These are phyloP conservation scores for Zoanthus solanderi DNA, from an alignment of 92 coral and sea anemone genomes.

Conservation along the genomic window DNA sequence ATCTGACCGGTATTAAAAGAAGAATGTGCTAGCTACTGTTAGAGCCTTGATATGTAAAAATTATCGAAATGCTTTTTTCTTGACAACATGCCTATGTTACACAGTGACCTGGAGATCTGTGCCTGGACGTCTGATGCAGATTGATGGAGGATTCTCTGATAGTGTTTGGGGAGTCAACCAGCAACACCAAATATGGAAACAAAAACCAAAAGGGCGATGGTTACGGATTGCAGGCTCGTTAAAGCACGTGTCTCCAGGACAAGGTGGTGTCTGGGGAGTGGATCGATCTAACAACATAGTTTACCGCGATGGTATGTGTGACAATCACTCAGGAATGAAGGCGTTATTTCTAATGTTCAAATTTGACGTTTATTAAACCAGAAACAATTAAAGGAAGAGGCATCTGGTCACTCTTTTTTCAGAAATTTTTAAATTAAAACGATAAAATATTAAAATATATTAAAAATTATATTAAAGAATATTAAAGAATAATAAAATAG, in stretches of 20 bases:
- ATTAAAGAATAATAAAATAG: no score
- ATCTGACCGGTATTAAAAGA: no score
- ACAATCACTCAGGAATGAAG: neutral
- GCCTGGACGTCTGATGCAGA: conserved; percentile 40
- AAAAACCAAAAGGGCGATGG: conserved; percentile 19
- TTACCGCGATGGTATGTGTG: conserved; percentile 7
- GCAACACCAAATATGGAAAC: conserved; percentile 15
- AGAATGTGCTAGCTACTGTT: no score
- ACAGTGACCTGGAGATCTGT: conserved; percentile 21
- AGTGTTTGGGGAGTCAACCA: conserved; percentile 61
- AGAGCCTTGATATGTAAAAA: no score
- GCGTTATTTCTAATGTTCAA: neutral
- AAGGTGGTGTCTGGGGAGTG: conserved; percentile 61
- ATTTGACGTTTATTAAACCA: no score
- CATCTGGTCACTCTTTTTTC: no score
- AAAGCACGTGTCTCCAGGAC: conserved; percentile 50
- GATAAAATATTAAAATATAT: no score
- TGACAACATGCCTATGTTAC: neutral
- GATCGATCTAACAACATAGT: conserved; percentile 29
- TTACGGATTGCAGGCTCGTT: conserved; percentile 13
- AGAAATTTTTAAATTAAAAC: no score
- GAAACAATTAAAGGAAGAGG: no score
- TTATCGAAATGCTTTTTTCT: no score
- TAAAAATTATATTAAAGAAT: no score
- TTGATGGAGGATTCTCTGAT: conserved; percentile 32